Percentiles rank a stretch among this genome's conserved stretches.
These are phyloP conservation scores for Zelostemma sp. DNA, from an alignment of 1,140 invertebrate genomes.

Conservation along the genomic window DNA sequence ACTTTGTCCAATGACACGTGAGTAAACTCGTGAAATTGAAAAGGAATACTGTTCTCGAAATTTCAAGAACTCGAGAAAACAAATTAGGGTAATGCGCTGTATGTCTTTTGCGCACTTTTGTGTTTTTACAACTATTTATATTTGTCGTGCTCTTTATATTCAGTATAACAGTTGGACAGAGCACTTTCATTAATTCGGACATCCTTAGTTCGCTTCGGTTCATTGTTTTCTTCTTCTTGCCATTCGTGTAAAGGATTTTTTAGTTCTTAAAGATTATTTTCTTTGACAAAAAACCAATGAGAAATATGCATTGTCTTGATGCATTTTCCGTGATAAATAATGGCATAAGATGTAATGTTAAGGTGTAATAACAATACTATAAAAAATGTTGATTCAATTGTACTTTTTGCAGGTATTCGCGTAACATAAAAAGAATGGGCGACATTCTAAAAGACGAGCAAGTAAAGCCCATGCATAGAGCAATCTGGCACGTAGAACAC, in stretches of 20 bases:
- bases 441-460: constrained; percentile 58
- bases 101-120: not conserved
- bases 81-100: no score
- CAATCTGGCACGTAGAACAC: constrained; percentile 68
- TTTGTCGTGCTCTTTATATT: not conserved
- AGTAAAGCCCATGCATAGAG: constrained; percentile 61
- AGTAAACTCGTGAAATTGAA: constrained; percentile 23
- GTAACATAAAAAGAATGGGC: constrained; percentile 57
- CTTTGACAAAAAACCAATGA: no score
- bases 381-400: constrained; percentile 8
- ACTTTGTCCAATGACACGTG: constrained; percentile 60
- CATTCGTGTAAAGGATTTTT: no score
- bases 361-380: not conserved
- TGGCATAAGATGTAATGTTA: no score
- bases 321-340: no score
- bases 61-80: not conserved
- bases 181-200: no score
- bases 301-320: no score
- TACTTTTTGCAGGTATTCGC: constrained; percentile 52
- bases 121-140: not conserved
- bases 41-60: no score
- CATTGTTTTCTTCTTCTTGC: no score
- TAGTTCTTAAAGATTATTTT: no score
- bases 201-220: no score
- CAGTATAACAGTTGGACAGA: no score